Evolutionary conservation across 1,140 invertebrate species (phyloP), one percentile per base, ranked within the genome.

Genomic region (Anoplolepis gracilipes): DNA sequence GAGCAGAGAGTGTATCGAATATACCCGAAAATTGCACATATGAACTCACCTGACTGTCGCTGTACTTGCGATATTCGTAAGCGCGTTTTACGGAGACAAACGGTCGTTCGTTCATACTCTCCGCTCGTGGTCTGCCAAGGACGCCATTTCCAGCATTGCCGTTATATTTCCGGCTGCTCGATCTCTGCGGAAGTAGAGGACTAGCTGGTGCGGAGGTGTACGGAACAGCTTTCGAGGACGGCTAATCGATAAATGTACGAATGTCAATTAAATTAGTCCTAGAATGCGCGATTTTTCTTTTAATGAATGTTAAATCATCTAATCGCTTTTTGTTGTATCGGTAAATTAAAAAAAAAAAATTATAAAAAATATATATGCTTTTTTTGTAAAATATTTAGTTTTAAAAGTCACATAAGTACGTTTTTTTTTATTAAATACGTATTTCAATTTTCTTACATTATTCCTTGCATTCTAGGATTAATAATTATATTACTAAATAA

Each of bases 41-140:
- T 25, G 70, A 25, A 62, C 87, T 94, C 92, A 95, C 95, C 93
- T 95, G 95, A 73, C 91, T 92, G 79, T 95, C 95, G 90, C 85
- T 93, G 87, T 94, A 95, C 89, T 95, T 95, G 79, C 93, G 92
- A 69, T 95, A 94, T 79, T 97, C 96, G 90, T 97, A 96, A n/a
- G 96, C 96, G 65, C 96, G 94, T 91, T 97, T 97, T 16, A 96
- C 95, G 2, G 96, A 95, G 67, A 97, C 95, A 91, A 97, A 97
- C 8, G 96, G 96, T 79, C 96, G 92, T 89, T 97, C 96, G 90
- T 94, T 95, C 64, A 95, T 92, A 79, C 93, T 95, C 57, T 95
- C 94, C 5, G 94, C 94, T 42, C 94, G 90, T 0, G 93, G 93
- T 78, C 94, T 90, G 30, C 92, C 92, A 11, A 92, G 70, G 22